Base-by-base conservation (phyloP, 2,888 invertebrate genomes). In the Hermaeophaga mercurialis region DNA sequence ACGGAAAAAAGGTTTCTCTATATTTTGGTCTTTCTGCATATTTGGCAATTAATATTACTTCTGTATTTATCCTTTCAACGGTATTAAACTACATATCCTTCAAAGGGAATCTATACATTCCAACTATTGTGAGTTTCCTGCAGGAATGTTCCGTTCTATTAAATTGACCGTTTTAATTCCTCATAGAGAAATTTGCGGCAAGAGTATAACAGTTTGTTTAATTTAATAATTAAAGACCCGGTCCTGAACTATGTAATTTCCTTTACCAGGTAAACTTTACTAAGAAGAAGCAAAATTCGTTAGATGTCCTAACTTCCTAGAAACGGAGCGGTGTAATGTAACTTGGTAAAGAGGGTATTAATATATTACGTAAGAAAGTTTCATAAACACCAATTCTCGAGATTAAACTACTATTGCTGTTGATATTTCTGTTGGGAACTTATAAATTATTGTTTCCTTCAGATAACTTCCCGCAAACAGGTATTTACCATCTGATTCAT, bases 261-360 rank as follows among this genome's bases (percentile, higher is more conserved):
- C 46, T 47, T 34, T 34, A 14, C 34, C 46, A 18, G 46, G 22
- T 6, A 47, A 47, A 47, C 46, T 47, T 34, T 14, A 14, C 46
- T 22, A 22, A 34, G 34, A 45, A 45, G 46, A 34, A 19, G 34
- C 14, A 47, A 47, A 47, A 34, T 47, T 47, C n/a, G 46, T 47
- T 36, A 47, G 46, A 18, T 47, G 15, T 22, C 12, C 34, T 22
- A 36, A 47, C 34, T 47, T 47, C 11, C 22, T n/a, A 6, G 7
- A 47, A 24, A 47, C 26, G 3, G 26, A 19, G n/a, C n/a, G n/a
- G n/a, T n/a, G n/a, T n/a, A n/a, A n/a, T n/a, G 15, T 26, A 26
- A 19, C 34, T 34, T 4, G 22, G 36, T 17, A 22, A 22, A 47
- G 22, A 12, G 9, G 46, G n/a, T 34, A 19, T 22, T 47, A 22